These are phyloP conservation scores for Ardeotis arabs DNA, from an alignment of 2,113 vertebrate genomes.

Conservation along the genomic window DNA sequence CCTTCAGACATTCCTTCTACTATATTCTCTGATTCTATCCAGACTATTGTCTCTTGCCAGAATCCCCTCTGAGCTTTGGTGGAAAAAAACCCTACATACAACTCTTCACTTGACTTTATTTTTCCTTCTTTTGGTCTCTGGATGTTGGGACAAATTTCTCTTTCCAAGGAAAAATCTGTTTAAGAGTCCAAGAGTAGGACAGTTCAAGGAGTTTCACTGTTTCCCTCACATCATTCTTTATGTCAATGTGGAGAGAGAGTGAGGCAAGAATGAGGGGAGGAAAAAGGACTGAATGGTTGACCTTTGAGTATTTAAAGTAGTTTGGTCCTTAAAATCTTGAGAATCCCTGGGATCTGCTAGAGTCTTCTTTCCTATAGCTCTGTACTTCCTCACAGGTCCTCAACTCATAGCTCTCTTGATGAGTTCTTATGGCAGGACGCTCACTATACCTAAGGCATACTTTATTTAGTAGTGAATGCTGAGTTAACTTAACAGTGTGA, in stretches of 20 bases:
- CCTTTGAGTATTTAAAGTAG: not conserved
- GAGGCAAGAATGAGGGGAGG: not conserved
- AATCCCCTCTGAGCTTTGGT: not conserved
- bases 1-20: slow-evolving; percentile 20
- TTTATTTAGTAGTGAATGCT: not conserved
- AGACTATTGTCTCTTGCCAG: slow-evolving; percentile 20
- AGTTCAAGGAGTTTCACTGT: slow-evolving; percentile 25
- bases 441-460: not conserved
- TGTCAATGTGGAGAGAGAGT: not conserved
- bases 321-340: not conserved
- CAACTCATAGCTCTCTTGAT: not conserved
- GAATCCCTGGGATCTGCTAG: not conserved
- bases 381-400: not conserved
- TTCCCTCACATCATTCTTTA: slow-evolving; percentile 7
- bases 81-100: not conserved
- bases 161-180: slow-evolving; percentile 41
- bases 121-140: slow-evolving; percentile 14
- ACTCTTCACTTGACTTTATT: not conserved
- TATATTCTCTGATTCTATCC: slow-evolving; percentile 3
- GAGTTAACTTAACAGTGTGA: not conserved
- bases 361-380: not conserved
- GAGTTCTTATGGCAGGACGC: not conserved
- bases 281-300: not conserved
- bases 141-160: not conserved
- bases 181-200: not conserved